A percentile compares a stretch with the other conserved stretches of the same genome.
phyloP scores from a whole-genome alignment of 2,797 vertebrate species.

The Coranthus polyacanthus region DNA sequence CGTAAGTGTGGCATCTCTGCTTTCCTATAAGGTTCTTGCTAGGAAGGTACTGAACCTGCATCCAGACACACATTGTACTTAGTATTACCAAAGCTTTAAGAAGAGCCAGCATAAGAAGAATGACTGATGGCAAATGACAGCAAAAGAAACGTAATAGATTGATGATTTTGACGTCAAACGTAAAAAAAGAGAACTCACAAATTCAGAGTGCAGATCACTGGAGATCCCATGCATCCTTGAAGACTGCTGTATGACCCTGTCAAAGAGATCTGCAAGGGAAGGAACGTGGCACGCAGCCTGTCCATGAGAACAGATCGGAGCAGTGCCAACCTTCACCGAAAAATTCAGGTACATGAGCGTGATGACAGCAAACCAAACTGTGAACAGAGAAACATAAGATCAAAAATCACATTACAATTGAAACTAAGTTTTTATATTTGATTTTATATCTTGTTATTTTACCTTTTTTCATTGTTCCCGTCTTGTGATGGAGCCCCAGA shows the following conservation, averaged over 20 bases:
- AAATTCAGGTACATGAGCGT: slow-evolving; percentile 53
- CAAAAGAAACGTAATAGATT: slow-evolving; percentile 39
- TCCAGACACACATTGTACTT: slow-evolving; percentile 20
- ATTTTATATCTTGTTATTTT: slow-evolving; percentile 8
- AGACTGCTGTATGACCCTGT: slow-evolving; percentile 80
- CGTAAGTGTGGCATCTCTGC: slow-evolving; percentile 78
- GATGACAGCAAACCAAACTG: slow-evolving; percentile 53
- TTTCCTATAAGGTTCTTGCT: slow-evolving; percentile 69
- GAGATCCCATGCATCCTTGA: slow-evolving; percentile 79
- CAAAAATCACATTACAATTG: not conserved
- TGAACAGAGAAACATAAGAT: not conserved
- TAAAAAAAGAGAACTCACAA: slow-evolving; percentile 56
- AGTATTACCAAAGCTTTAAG: too few relatives aligned
- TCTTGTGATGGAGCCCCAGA: slow-evolving; percentile 10
- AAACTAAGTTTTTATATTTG: rapidly evolving
- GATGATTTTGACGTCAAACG: slow-evolving; percentile 28
- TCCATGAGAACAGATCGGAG: slow-evolving; percentile 47
- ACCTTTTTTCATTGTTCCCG: slow-evolving; percentile 58
- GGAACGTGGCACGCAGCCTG: slow-evolving; percentile 54
- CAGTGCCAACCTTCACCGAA: slow-evolving; percentile 11
- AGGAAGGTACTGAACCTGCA: slow-evolving; percentile 73
- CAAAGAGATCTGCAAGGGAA: slow-evolving; percentile 75
- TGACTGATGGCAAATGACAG: slow-evolving; percentile 45
- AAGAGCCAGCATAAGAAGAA: slow-evolving; percentile 5
- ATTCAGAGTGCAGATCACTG: slow-evolving; percentile 75